Evolutionary conservation across 2,113 vertebrate species (phyloP), one percentile per base, ranked within the genome.

Genomic region (Stercorarius parasiticus): DNA sequence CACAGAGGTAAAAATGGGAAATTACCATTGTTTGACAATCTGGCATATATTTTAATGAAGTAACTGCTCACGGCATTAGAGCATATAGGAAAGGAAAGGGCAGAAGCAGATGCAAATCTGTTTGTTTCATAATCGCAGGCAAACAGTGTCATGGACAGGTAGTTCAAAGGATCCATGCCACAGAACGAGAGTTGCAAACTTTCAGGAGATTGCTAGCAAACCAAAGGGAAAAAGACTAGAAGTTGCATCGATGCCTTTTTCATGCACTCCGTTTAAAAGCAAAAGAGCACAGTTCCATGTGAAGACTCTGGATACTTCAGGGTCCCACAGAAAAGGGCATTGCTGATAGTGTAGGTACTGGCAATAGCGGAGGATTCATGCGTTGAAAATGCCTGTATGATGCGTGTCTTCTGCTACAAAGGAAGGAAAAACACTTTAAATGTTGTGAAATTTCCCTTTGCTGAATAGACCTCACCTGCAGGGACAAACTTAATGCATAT

Each of bases 1-100:
- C 50, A 74, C 59, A 66, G 86, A 86, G n/a, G 50, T 53, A 87
- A 73, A 96, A 87, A 65, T 36, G 22, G 19, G 29, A 82, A 95
- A 53, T 12, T 40, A 45, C 4, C 11, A 5, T 55, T 86, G 38
- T 65, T 69, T 83, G 69, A 36, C 43, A 92, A 69, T 79, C 45
- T 92, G 83, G 17, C 9, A 7, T 27, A 32, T 22, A 65, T 49
- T 84, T 52, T n/a, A 47, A 83, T 47, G 40, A 81, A 38, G 25
- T 30, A 43, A 25, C 34, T 81, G 38, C 45, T 86, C 67, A 47
- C 0, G 0, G 40, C 14, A 13, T 59, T 18, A 73, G 27, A 70
- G 5, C 17, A n/a, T 5, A n/a, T 2, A 92, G 29, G 30, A 81
- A 70, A 9, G 19, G 40, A 53, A 83, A 83, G 40, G 32, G 34